A percentile compares a stretch with the other conserved stretches of the same genome.
Evolutionary conservation across 2,113 vertebrate species (phyloP).

Genomic region (Strigops habroptila): DNA sequence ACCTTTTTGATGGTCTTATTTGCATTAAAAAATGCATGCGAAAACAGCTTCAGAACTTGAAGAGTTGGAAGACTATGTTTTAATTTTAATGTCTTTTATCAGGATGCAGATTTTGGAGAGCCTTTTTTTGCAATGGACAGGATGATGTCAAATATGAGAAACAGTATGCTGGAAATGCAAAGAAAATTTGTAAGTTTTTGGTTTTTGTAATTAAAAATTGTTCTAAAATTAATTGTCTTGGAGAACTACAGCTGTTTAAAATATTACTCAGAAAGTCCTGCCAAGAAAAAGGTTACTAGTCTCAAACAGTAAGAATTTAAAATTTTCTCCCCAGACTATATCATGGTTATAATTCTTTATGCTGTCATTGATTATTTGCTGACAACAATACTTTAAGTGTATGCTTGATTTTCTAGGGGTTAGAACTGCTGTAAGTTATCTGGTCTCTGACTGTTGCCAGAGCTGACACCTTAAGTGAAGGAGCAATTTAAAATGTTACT

Average conservation of each 20-base stretch:
- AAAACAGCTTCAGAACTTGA: neutral
- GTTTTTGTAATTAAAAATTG: neutral
- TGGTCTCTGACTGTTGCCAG: neutral
- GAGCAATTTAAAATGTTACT: neutral
- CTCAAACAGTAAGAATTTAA: neutral
- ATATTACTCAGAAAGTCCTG: neutral
- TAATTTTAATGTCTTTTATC: neutral
- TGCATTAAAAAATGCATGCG: neutral
- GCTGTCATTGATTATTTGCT: neutral
- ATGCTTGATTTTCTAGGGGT: neutral
- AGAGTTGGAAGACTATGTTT: neutral
- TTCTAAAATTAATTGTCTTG: neutral
- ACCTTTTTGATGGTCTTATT: neutral
- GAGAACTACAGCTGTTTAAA: neutral
- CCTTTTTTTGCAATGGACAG: conserved; percentile 84
- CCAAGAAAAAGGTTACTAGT: neutral
- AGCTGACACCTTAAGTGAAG: neutral
- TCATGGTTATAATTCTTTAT: neutral
- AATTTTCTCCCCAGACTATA: neutral
- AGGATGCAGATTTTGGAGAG: conserved; percentile 76
- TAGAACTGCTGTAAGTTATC: neutral
- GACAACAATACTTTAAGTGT: neutral
- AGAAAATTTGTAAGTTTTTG: conserved; percentile 84
- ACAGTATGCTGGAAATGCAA: conserved; percentile 82
- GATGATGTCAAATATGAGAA: conserved; percentile 86